Percentiles rank a stretch among this genome's conserved stretches.
Evolutionary conservation across 2,797 vertebrate genomes (phyloP).

Genomic region (Sitta carolinensis): DNA sequence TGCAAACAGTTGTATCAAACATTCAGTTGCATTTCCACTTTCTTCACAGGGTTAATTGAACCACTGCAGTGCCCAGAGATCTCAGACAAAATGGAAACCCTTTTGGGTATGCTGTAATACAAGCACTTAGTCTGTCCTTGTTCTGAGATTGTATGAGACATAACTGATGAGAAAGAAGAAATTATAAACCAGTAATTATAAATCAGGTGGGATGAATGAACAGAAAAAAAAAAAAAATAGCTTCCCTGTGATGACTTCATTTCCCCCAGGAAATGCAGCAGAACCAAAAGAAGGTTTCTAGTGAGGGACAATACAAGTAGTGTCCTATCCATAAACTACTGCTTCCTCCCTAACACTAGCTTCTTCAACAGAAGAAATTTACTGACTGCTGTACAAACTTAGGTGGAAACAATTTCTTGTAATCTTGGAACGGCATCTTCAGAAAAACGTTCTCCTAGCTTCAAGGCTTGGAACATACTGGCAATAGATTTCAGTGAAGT

Average conservation of each 20-base stretch:
- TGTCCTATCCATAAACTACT: not conserved
- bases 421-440: not conserved
- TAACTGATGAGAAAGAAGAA: not conserved
- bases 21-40: not conserved
- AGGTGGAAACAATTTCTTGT: not conserved
- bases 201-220: not conserved
- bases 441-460: not conserved
- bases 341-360: not conserved
- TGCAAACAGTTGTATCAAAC: not conserved
- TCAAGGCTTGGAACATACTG: not conserved
- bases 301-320: not conserved
- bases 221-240: not conserved
- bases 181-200: not conserved
- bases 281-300: not conserved
- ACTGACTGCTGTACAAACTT: not conserved
- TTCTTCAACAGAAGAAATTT: not conserved
- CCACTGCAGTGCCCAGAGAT: not conserved
- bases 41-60: not conserved
- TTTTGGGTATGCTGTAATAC: not conserved
- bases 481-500: not conserved
- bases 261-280: not conserved
- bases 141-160: not conserved
- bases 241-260: not conserved
- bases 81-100: not conserved
- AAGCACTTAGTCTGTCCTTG: not conserved